Percentiles rank a stretch among this genome's conserved stretches.
Evolutionary conservation across 2,888 invertebrate species (phyloP).

Genomic region (Eretmocerus hayati): DNA sequence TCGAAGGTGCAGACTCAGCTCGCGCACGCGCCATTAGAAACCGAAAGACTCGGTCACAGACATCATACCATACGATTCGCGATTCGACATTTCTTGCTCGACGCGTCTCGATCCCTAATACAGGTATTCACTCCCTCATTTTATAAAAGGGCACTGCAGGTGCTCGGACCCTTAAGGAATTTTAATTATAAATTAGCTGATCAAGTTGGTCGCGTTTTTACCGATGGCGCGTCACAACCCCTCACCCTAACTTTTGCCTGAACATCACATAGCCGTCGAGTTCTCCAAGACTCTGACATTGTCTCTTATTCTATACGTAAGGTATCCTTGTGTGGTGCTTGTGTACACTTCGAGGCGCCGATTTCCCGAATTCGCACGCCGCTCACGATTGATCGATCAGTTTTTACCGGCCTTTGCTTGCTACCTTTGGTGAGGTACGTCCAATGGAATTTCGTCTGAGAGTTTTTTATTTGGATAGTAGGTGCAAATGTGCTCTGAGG

Average conservation of each 20-base stretch:
- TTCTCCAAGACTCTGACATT: too few species aligned
- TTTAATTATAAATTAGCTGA: constrained; percentile 49
- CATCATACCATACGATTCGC: too few species aligned
- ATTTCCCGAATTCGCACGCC: constrained; percentile 16
- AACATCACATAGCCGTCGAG: not conserved
- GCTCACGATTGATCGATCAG: constrained; percentile 20
- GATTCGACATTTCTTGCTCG: too few species aligned
- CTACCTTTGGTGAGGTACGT: too few species aligned
- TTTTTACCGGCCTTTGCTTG: constrained; percentile 16
- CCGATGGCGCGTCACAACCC: constrained; percentile 32
- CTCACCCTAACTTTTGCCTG: constrained; percentile 7
- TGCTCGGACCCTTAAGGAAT: constrained; percentile 38
- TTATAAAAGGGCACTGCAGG: constrained; percentile 20
- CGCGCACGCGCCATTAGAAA: not conserved
- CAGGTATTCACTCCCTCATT: too few species aligned
- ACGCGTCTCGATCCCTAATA: too few species aligned
- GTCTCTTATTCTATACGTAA: too few species aligned
- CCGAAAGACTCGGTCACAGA: not conserved
- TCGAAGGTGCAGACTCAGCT: constrained; percentile 11
- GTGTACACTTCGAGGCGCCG: not conserved
- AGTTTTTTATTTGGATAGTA: too few species aligned
- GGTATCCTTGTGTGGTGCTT: not conserved
- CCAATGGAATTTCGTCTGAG: too few species aligned
- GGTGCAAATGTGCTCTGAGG: too few species aligned
- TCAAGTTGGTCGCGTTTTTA: constrained; percentile 48